Evolutionary conservation across 2,797 vertebrate species (phyloP), one percentile per base, ranked within the genome.

Genomic region (Enteromius viviparus): DNA sequence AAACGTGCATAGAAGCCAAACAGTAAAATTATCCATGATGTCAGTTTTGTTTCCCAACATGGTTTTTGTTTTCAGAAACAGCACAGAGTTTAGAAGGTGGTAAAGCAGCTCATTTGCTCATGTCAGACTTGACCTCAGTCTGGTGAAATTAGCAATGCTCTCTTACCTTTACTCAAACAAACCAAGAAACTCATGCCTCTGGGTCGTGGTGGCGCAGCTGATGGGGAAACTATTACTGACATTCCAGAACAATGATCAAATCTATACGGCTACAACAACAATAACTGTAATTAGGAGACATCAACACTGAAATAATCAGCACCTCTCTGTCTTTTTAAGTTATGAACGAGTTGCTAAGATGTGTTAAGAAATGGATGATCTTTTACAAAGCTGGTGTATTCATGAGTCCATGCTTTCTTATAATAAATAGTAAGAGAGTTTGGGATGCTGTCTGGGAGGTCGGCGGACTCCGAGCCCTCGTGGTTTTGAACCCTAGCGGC

Each of bases 241-340:
- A 91, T 85, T 87, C 91, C 90, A 87, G 81, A 79, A 79, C 72
- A n/a, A 85, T 83, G 87, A 90, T 89, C 80, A 89, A 87, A 84
- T 74, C 26, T 76, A 19, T 40, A 68, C 0, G 6, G 11, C 37
- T 60, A 60, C 53, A 40, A 75, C 40, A 77, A 49, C 60, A 78
- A 26, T 34, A 32, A 49, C 53, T 47, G 26, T 26, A 62, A 81
- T 62, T 60, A 81, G 34, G 29, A 80, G 37, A 80, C 53, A 49
- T 72, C 12, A 37, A 34, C 37, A 32, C 37, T 65, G 62, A 64
- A 66, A 65, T 49, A 65, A 34, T 66, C 29, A 34, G 34, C 71
- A 78, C 17, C 60, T 49, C 17, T 47, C 42, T 34, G 14, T 64
- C 26, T 64, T 32, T 64, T 7, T 64, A 17, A 78, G 45, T 32